Evolutionary conservation across 2,888 invertebrate species (phyloP).

Genomic region (Falcaria lacertinaria): DNA sequence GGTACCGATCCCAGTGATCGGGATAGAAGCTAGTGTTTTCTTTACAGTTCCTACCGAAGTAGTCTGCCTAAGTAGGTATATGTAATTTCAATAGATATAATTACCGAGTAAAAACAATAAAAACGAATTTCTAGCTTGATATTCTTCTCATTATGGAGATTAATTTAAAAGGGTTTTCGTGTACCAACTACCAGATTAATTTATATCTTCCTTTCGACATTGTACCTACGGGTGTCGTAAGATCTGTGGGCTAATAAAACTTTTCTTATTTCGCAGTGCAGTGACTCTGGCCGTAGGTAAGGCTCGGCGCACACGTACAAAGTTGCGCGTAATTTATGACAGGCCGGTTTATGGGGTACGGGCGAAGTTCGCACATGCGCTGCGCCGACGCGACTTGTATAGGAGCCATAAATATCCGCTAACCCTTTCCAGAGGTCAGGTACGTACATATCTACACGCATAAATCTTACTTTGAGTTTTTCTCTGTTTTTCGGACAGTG

Average conservation of each 20-base stretch:
- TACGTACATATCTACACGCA: constrained; percentile 31
- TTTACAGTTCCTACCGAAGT: too few relatives aligned
- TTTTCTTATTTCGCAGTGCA: constrained; percentile 38
- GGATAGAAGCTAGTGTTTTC: too few relatives aligned
- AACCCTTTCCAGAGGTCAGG: constrained; percentile 55
- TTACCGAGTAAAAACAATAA: constrained; percentile 5
- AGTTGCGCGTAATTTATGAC: constrained; percentile 71
- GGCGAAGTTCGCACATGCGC: constrained; percentile 68
- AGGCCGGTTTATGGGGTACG: constrained; percentile 54
- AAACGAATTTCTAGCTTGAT: background rate
- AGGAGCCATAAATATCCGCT: constrained; percentile 58
- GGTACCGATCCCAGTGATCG: too few relatives aligned
- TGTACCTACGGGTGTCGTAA: constrained; percentile 11
- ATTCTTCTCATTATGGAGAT: constrained; percentile 7
- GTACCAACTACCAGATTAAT: constrained; percentile 20
- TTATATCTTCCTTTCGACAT: constrained; percentile 21
- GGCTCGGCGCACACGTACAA: constrained; percentile 49
- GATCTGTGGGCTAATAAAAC: constrained; percentile 30
- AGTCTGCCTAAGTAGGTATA: too few relatives aligned
- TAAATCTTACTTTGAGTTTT: constrained; percentile 20
- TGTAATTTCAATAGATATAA: too few relatives aligned
- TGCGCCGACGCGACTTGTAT: constrained; percentile 39
- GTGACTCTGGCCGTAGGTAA: constrained; percentile 23
- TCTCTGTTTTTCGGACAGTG: constrained; percentile 9
- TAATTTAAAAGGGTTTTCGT: constrained; percentile 35